These are phyloP conservation scores for Cantharis nigra DNA, from an alignment of 2,888 invertebrate genomes.

Conservation along the genomic window DNA sequence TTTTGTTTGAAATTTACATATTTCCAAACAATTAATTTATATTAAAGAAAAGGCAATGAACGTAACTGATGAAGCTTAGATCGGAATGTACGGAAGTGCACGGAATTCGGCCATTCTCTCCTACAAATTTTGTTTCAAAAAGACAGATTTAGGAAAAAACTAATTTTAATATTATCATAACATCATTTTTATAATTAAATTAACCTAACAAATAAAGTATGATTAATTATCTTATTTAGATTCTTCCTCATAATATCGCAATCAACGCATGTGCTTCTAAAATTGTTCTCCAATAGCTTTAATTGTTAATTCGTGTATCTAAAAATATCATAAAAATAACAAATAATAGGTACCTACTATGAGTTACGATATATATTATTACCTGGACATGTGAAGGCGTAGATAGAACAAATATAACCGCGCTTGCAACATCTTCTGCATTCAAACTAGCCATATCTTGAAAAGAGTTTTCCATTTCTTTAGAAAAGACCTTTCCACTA, in stretches of 20 bases:
- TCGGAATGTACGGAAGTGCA: too few species aligned
- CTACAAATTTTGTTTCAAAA: too few species aligned
- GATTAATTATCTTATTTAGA: neutral
- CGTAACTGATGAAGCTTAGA: too few species aligned
- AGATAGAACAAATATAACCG: conserved; percentile 37
- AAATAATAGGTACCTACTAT: neutral
- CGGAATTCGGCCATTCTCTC: too few species aligned
- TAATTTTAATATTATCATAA: too few species aligned
- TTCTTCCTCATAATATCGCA: neutral
- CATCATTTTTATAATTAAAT: too few species aligned
- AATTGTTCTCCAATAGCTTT: conserved; percentile 4
- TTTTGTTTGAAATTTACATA: too few species aligned
- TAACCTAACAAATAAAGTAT: too few species aligned
- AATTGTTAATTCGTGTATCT: conserved; percentile 18
- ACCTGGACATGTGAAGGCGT: conserved; percentile 42
- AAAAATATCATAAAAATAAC: neutral
- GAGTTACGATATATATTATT: neutral
- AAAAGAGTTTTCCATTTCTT: neutral
- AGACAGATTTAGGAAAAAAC: too few species aligned
- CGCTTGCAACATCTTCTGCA: conserved; percentile 37
- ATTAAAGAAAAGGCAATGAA: too few species aligned
- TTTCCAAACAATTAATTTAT: too few species aligned
- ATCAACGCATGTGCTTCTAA: neutral
- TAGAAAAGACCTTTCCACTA: neutral
- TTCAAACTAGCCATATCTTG: conserved; percentile 19